Evolutionary conservation across 1,140 invertebrate genomes (phyloP).

Genomic region (Pollicipes pollicipes): DNA sequence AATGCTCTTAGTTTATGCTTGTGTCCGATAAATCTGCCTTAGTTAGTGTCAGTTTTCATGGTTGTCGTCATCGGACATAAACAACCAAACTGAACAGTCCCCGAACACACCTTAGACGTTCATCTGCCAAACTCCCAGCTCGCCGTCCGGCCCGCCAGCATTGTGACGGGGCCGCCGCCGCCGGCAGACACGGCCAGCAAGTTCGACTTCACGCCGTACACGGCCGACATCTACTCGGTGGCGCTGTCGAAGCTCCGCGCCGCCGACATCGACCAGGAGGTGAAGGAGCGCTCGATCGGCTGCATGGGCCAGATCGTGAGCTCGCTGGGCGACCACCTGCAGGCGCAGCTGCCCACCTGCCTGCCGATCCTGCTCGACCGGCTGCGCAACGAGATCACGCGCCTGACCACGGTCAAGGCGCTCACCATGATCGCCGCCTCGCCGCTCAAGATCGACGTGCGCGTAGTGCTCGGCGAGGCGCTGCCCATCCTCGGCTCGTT

Average conservation of each 20-base stretch:
- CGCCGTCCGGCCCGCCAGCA: too few relatives aligned
- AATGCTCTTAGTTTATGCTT: too few relatives aligned
- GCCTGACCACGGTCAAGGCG: constrained; percentile 88
- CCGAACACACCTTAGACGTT: too few relatives aligned
- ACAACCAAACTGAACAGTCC: too few relatives aligned
- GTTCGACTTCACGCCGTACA: constrained; percentile 61
- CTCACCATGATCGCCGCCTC: constrained; percentile 84
- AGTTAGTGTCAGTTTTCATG: too few relatives aligned
- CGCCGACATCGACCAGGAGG: constrained; percentile 95
- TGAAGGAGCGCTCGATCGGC: constrained; percentile 91
- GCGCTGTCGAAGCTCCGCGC: constrained; percentile 68
- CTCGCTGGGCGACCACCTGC: constrained; percentile 67
- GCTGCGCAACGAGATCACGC: constrained; percentile 87
- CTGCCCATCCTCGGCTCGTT: constrained; percentile 85
- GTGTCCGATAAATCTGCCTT: too few relatives aligned
- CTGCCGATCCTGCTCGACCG: constrained; percentile 87
- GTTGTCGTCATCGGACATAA: too few relatives aligned
- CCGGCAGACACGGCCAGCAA: background rate
- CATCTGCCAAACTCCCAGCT: too few relatives aligned
- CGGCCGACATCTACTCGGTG: constrained; percentile 62
- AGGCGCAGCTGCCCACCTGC: constrained; percentile 57
- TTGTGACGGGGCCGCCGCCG: too few relatives aligned
- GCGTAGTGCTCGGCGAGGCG: constrained; percentile 67
- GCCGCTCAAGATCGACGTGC: constrained; percentile 65
- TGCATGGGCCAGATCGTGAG: constrained; percentile 91